A percentile compares a stretch with the other conserved stretches of the same genome.
phyloP scores from a whole-genome alignment of 2,888 invertebrate genomes.

The Coleophora deauratella region DNA sequence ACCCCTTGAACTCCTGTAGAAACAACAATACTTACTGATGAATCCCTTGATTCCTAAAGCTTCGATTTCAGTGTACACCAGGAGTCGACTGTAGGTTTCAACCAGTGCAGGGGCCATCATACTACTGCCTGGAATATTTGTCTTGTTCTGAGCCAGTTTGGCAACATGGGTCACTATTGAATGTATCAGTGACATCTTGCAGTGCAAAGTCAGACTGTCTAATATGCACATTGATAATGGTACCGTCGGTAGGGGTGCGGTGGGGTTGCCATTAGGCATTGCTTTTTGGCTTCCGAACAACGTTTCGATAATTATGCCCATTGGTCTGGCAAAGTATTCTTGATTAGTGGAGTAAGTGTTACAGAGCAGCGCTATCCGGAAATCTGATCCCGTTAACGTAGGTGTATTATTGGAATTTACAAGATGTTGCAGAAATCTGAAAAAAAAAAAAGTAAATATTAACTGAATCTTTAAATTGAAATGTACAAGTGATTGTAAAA shows the following conservation, averaged over 20 bases:
- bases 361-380: constrained; percentile 91
- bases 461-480: too few species aligned
- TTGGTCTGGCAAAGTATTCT: constrained; percentile 91
- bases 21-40: constrained; percentile 78
- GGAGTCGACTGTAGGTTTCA: constrained; percentile 93
- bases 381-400: constrained; percentile 88
- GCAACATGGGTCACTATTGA: constrained; percentile 91
- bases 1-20: background rate
- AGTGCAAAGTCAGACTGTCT: constrained; percentile 95
- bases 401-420: constrained; percentile 82
- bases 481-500: background rate
- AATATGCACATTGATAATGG: constrained; percentile 94
- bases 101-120: constrained; percentile 91
- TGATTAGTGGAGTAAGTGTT: constrained; percentile 97
- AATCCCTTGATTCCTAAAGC: constrained; percentile 97
- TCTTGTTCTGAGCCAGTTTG: constrained; percentile 90
- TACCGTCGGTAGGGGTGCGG: constrained; percentile 80
- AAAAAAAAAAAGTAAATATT: constrained; percentile 20
- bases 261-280: constrained; percentile 62
- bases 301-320: constrained; percentile 93
- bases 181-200: constrained; percentile 92
- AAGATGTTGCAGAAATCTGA: constrained; percentile 88
- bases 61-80: constrained; percentile 97
- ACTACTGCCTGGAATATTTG: constrained; percentile 78
- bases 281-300: constrained; percentile 82